Base-by-base conservation (phyloP, 1,140 invertebrate species). In the Drosophila nigromelanica region DNA sequence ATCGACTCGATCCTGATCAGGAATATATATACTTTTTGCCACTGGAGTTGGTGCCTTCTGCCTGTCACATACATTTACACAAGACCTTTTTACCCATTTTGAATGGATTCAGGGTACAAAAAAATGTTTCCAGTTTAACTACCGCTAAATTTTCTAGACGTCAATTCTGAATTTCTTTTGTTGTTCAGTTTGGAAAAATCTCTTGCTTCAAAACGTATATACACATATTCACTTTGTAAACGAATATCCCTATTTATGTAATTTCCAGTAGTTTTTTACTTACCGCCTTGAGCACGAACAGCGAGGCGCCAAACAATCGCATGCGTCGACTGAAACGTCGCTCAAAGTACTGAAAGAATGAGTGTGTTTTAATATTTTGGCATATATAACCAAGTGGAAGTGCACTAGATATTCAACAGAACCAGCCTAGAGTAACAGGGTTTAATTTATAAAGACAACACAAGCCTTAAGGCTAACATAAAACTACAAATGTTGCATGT, bases 301-400 rank as follows among this genome's bases (percentile, higher is more conserved):
- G 92, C 3, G 94, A 78, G 0, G 96, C 96, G 27, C 95, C 96
- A 79, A 97, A 94, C 0, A 96, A 90, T 59, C 96, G 92, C 4
- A 97, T 94, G 66, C 93, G 94, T 68, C 94, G 95, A 81, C 96
- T 94, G 74, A 97, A 97, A 80, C 96, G 93, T 90, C 93, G 93
- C 78, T 97, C 96, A 83, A 98, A 93, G 89, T 98, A 98, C 95
- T 97, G 93, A 73, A 91, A 90, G 82, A 85, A 50, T 86, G 74
- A 85, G 78, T 86, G 50, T 77, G 81, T 82, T 37, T 86, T 68
- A 85, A 63, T 78, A 80, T 14, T 47, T 14, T 35, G 15, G 12
- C 3, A 39, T 39, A n/a, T 4, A 39, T 8, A 37, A 37, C 35
- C 35, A 3, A 7, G 14, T 6, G 14, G 55, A 21, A 18, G 18